Conservation (phyloP, 2,888 invertebrate species). For the Nasonovia ribisnigri region DNA sequence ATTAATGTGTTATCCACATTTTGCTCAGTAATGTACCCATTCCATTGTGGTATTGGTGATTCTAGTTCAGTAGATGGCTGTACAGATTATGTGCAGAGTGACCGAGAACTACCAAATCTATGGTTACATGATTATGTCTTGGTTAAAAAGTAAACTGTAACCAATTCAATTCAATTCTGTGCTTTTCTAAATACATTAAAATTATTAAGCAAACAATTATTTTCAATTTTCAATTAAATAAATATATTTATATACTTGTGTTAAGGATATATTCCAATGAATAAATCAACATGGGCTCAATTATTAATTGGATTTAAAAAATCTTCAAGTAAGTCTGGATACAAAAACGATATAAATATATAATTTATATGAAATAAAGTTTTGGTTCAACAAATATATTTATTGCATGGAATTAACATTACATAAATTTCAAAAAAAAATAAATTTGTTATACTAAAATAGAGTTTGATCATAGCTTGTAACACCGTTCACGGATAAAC, state of each 20-base stretch:
- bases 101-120: too few relatives aligned
- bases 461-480: too few relatives aligned
- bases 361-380: neutral
- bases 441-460: neutral
- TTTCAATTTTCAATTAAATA: neutral
- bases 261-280: neutral
- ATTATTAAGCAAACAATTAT: neutral
- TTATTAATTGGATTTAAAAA: rapidly evolving
- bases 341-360: neutral
- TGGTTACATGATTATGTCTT: neutral
- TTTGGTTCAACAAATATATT: neutral
- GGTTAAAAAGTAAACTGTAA: neutral
- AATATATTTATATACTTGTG: neutral
- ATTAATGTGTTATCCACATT: too few relatives aligned
- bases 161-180: neutral
- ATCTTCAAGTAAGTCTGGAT: neutral
- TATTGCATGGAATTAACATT: neutral
- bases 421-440: neutral
- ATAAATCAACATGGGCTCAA: rapidly evolving
- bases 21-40: too few relatives aligned
- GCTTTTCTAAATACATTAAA: neutral
- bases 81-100: neutral
- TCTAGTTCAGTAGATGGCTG: too few relatives aligned
- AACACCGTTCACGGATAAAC: too few relatives aligned
- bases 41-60: too few relatives aligned